Base-by-base conservation (phyloP, 64 coral and sea anemone genomes). In the Acropora tenuis region DNA sequence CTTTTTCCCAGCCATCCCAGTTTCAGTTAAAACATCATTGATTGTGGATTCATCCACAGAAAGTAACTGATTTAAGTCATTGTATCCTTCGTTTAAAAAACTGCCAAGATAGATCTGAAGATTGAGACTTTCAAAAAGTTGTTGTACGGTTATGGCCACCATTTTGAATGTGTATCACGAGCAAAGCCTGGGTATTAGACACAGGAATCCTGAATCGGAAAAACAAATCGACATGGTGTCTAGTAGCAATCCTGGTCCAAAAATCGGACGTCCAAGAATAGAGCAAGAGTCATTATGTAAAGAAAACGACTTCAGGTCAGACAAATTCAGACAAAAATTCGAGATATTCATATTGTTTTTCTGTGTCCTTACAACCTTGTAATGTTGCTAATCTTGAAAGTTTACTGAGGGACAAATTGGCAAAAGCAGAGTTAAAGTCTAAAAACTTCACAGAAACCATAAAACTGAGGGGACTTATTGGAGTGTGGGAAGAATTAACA, bases 31-130 rank as follows among this genome's bases (percentile, higher is more conserved):
- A 88, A 88, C 7, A 73, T 88, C 85, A 88, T 88, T 88, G 63
- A 88, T 88, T 74, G 85, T 74, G 69, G 85, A 72, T 88, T 72
- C 63, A 88, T 74, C 85, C 85, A 88, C 75, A 73, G 85, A 88
- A 88, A 88, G 65, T 74, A 73, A 15, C 45, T 88, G 85, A 52
- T 74, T 88, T 88, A 74, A 74, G 69, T 88, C 69, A 74, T 73
- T 69, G 58, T 86, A 86, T 86, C 82, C 82, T 66, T 86, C 53
- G 82, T 86, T 66, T 86, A 72, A 66, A 68, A 86, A 86, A 66
- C 45, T 86, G 19, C 53, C 53, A 61, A 86, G 53, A 66, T 68
- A 86, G 58, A 19, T 86, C 19, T 86, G 18, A 61, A 86, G 41
- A 66, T 86, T 86, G 74, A 86, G 53, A 86, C 45, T 66, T 61